phyloP scores from a whole-genome alignment of 2,888 invertebrate genomes.

The Drepana falcataria region DNA sequence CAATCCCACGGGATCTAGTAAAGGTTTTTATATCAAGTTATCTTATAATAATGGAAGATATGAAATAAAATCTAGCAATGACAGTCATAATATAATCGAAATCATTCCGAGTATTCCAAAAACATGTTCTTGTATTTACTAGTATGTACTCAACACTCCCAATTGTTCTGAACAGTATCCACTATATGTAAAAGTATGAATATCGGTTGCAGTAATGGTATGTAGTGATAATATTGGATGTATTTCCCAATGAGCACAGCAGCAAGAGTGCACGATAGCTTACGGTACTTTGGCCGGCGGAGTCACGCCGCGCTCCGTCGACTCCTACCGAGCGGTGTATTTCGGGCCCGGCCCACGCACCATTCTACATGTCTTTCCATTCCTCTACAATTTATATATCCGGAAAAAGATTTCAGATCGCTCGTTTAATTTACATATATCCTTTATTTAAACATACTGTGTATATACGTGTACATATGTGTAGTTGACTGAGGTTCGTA shows the following conservation, averaged over 20 bases:
- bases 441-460: constrained; percentile 7
- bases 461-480: not conserved
- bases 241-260: constrained; percentile 12
- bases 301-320: constrained; percentile 9
- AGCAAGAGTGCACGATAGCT: constrained; percentile 24
- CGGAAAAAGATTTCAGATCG: constrained; percentile 14
- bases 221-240: not conserved
- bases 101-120: too few relatives aligned
- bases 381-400: constrained; percentile 16
- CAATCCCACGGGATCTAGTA: too few relatives aligned
- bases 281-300: constrained; percentile 57
- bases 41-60: too few relatives aligned
- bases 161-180: too few relatives aligned
- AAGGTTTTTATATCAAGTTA: too few relatives aligned
- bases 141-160: too few relatives aligned
- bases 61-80: too few relatives aligned
- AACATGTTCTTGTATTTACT: too few relatives aligned
- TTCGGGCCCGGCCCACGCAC: constrained; percentile 27
- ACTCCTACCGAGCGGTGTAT: constrained; percentile 17
- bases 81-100: too few relatives aligned
- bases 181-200: not conserved
- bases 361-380: constrained; percentile 20
- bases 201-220: not conserved
- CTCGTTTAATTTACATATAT: constrained; percentile 7
- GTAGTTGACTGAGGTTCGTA: too few relatives aligned